These are phyloP conservation scores for Morelia viridis DNA, from an alignment of 2,797 vertebrate genomes.

Conservation along the genomic window DNA sequence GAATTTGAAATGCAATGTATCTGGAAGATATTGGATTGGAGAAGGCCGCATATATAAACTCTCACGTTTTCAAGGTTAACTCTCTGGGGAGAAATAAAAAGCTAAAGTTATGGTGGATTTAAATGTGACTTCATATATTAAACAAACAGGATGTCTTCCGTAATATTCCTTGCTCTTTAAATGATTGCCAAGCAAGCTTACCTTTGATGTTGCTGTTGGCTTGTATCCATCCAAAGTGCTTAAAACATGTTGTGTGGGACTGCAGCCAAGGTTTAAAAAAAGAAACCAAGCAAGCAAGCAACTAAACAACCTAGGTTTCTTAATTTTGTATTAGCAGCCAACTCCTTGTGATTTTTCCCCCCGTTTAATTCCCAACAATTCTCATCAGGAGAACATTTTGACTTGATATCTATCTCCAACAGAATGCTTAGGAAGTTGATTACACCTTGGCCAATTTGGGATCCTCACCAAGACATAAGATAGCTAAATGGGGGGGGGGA, in stretches of 20 bases:
- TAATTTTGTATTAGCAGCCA: not conserved
- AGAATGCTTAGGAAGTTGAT: not conserved
- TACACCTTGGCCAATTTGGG: not conserved
- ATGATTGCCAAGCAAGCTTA: constrained; percentile 9
- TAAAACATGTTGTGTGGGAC: not conserved
- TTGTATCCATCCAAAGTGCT: not conserved
- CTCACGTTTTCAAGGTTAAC: not conserved
- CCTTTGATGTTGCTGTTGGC: constrained; percentile 4
- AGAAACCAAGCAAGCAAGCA: too few species aligned
- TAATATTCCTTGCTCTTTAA: not conserved
- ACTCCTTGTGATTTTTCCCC: not conserved
- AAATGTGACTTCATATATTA: not conserved
- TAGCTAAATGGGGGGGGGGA: too few species aligned
- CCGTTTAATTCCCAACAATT: not conserved
- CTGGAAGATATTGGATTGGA: not conserved
- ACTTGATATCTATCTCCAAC: not conserved
- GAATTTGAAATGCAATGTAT: not conserved
- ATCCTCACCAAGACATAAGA: not conserved
- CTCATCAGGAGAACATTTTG: not conserved
- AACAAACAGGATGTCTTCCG: not conserved
- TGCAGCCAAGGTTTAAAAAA: not conserved
- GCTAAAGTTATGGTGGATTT: not conserved
- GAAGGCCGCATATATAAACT: not conserved
- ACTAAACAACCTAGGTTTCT: not conserved
- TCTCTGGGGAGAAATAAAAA: not conserved